These are phyloP conservation scores for Pantherophis vulpinus DNA, from an alignment of 2,797 vertebrate genomes.

Conservation along the genomic window DNA sequence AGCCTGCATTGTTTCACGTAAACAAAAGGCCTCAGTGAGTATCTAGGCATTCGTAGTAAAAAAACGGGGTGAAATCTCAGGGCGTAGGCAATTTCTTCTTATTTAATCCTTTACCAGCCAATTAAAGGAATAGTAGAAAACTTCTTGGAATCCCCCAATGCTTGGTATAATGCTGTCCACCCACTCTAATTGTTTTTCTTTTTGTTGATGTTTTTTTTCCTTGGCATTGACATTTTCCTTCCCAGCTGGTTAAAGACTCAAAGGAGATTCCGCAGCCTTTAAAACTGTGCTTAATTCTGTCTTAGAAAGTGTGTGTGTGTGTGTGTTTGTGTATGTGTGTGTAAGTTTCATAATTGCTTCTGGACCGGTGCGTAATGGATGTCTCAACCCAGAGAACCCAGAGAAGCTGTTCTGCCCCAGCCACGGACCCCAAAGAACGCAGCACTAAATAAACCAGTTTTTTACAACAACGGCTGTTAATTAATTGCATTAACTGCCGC, in stretches of 20 bases:
- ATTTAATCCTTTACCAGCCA: not conserved
- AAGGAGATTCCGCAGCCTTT: conserved; percentile 14
- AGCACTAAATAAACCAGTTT: too few species aligned
- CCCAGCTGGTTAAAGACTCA: conserved; percentile 24
- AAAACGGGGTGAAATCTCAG: conserved; percentile 11
- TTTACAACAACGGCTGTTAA: too few species aligned
- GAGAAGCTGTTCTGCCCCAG: too few species aligned
- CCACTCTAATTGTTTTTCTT: not conserved
- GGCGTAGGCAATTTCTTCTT: conserved; percentile 17
- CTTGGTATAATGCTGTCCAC: not conserved
- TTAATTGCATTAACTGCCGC: too few species aligned
- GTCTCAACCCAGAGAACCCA: not conserved
- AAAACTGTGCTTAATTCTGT: conserved; percentile 14
- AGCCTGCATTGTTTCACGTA: conserved; percentile 47
- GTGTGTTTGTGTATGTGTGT: too few species aligned
- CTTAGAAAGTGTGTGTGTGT: not conserved
- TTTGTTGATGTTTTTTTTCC: too few species aligned
- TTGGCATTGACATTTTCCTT: not conserved
- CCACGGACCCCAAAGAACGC: too few species aligned
- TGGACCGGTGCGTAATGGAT: not conserved
- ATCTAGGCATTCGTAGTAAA: conserved; percentile 8
- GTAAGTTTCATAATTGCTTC: not conserved
- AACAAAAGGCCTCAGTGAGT: conserved; percentile 29
- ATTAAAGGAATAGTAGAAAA: not conserved
- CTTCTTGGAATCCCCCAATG: not conserved